phyloP scores from a whole-genome alignment of 2,888 invertebrate genomes.

The Noctua pronuba region DNA sequence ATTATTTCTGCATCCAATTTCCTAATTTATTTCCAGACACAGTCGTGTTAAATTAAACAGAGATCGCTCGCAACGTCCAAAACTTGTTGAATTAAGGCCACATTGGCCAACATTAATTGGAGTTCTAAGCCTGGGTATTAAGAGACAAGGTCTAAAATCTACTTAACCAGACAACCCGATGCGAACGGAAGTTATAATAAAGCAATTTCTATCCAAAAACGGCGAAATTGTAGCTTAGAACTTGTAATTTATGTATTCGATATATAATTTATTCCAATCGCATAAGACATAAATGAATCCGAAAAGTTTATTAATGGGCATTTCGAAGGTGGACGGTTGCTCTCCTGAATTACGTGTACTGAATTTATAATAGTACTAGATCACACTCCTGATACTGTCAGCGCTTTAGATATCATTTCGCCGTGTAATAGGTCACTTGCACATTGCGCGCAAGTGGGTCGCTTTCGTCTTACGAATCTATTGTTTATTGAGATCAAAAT shows the following conservation, averaged over 20 bases:
- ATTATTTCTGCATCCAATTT: constrained; percentile 36
- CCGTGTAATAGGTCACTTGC: not conserved
- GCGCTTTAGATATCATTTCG: constrained; percentile 11
- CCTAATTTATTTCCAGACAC: constrained; percentile 28
- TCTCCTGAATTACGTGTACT: constrained; percentile 75
- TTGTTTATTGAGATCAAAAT: not conserved
- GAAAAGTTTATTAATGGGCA: constrained; percentile 82
- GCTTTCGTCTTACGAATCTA: not conserved
- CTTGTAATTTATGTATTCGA: constrained; percentile 62
- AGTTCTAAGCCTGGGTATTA: constrained; percentile 48
- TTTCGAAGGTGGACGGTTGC: constrained; percentile 80
- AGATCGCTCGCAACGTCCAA: constrained; percentile 35
- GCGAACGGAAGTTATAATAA: constrained; percentile 61
- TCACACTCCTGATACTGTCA: constrained; percentile 33
- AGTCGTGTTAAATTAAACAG: constrained; percentile 52
- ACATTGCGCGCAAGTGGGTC: not conserved
- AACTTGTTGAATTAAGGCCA: constrained; percentile 56
- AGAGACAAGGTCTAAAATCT: constrained; percentile 39
- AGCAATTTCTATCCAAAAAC: constrained; percentile 60
- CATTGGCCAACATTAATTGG: constrained; percentile 57
- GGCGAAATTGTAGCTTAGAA: constrained; percentile 54
- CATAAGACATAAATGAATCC: constrained; percentile 81
- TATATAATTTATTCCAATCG: constrained; percentile 77
- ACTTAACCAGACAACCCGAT: constrained; percentile 45
- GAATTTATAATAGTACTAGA: constrained; percentile 74